Evolutionary conservation across 2,888 invertebrate genomes (phyloP).

Genomic region (Oxycera nigricornis): DNA sequence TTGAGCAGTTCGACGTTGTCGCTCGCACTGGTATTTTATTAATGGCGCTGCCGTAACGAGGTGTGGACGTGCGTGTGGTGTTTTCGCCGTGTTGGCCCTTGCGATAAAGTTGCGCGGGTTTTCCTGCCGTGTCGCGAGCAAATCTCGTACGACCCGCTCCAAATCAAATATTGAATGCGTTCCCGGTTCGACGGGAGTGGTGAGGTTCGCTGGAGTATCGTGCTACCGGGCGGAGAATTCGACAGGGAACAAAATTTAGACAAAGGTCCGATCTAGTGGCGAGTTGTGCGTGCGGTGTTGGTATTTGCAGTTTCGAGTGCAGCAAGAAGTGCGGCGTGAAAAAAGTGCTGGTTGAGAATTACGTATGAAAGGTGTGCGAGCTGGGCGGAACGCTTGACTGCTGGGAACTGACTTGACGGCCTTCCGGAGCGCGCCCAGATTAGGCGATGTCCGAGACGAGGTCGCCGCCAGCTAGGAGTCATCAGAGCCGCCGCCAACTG

Average conservation of each 20-base stretch:
- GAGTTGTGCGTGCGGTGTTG: not conserved
- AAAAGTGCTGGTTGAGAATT: not conserved
- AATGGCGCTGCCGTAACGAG: slow-evolving; percentile 54
- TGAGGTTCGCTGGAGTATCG: not conserved
- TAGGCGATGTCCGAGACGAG: slow-evolving; percentile 60
- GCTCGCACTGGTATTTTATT: slow-evolving; percentile 52
- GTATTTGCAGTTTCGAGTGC: not conserved
- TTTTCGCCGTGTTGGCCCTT: slow-evolving; percentile 43
- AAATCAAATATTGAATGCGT: not conserved
- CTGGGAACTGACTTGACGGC: not conserved
- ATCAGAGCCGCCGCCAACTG: slow-evolving; percentile 59
- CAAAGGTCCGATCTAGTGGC: not conserved
- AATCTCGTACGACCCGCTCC: not conserved
- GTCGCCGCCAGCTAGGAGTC: slow-evolving; percentile 53
- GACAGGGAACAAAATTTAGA: not conserved
- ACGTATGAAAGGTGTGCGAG: not conserved
- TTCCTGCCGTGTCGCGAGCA: not conserved
- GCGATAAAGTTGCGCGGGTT: slow-evolving; percentile 34
- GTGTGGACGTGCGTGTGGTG: slow-evolving; percentile 52
- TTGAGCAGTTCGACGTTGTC: too few relatives aligned
- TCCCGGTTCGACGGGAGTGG: not conserved
- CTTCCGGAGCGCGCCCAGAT: not conserved
- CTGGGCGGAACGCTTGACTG: not conserved
- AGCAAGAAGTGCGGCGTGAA: not conserved
- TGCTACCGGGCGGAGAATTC: not conserved